Evolutionary conservation across 1,140 invertebrate species (phyloP).

Genomic region (Drosophila saltans): DNA sequence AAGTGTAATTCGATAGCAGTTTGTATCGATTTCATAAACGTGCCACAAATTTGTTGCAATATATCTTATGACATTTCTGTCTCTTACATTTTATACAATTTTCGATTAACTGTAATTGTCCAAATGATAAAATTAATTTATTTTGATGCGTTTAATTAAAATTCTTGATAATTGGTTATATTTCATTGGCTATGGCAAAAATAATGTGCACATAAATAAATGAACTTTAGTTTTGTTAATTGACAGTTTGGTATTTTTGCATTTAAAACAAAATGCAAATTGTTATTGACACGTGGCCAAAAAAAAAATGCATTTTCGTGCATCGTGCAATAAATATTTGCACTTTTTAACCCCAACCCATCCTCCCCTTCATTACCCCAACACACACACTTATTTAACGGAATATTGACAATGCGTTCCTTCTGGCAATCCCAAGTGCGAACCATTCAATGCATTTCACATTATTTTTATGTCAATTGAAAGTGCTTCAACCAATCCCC

Average conservation of each 20-base stretch:
- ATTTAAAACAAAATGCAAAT: conserved; percentile 27
- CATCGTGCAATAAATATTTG: conserved; percentile 63
- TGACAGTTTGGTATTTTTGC: not conserved
- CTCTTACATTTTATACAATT: too few species aligned
- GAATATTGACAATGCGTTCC: conserved; percentile 1
- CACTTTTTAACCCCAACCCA: conserved; percentile 12
- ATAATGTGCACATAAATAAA: not conserved
- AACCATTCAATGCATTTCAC: conserved; percentile 5
- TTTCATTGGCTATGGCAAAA: not conserved
- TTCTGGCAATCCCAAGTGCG: conserved; percentile 10
- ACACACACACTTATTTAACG: too few species aligned
- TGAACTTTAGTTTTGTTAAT: conserved; percentile 15
- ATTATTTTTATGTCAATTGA: conserved; percentile 60
- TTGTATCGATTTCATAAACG: too few species aligned
- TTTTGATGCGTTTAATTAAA: too few species aligned
- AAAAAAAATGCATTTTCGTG: conserved; percentile 33
- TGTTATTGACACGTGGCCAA: conserved; percentile 39
- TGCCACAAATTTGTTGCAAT: too few species aligned
- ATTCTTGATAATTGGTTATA: too few species aligned
- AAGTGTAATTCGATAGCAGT: too few species aligned
- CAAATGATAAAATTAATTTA: too few species aligned
- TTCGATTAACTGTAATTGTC: too few species aligned
- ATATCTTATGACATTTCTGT: too few species aligned
- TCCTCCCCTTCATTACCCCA: too few species aligned
- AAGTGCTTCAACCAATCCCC: not conserved